Percentiles rank a stretch among this genome's conserved stretches.
Evolutionary conservation across 2,888 invertebrate species (phyloP).

Genomic region (Caenorhabditis afra): DNA sequence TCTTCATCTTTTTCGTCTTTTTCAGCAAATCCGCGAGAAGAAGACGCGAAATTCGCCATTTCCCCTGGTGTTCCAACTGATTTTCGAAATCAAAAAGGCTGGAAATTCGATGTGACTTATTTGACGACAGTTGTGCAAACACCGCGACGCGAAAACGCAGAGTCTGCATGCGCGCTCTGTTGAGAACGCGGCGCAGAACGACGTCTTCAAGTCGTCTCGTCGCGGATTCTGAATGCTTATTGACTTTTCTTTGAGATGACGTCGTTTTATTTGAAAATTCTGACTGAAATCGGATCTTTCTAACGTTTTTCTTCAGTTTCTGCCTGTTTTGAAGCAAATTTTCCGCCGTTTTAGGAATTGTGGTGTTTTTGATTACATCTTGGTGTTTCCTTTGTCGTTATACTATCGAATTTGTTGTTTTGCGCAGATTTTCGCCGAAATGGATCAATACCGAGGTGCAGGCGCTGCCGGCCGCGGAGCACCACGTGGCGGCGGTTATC

Average conservation of each 20-base stretch:
- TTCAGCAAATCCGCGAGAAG: conserved; percentile 45
- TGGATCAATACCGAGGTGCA: conserved; percentile 48
- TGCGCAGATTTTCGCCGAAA: neutral
- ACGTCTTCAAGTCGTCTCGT: neutral
- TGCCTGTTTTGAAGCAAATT: no score
- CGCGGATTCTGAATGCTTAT: neutral
- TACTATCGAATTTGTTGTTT: no score
- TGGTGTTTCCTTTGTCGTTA: no score
- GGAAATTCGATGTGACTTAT: neutral
- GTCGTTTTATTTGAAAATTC: neutral
- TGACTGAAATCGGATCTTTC: no score
- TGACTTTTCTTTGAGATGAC: neutral
- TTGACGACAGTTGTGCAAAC: conserved; percentile 22
- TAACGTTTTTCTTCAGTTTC: no score
- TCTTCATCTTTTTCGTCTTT: conserved; percentile 38
- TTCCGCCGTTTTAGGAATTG: no score
- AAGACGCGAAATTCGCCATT: conserved; percentile 64
- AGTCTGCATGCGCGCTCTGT: conserved; percentile 44
- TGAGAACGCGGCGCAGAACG: neutral
- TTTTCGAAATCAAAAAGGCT: neutral
- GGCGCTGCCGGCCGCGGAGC: conserved; percentile 28
- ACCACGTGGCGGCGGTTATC: conserved; percentile 17
- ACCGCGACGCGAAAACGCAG: conserved; percentile 31
- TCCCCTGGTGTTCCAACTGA: no score
- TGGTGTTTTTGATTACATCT: no score